phyloP scores from a whole-genome alignment of 2,113 vertebrate species.

The Scomber japonicus region DNA sequence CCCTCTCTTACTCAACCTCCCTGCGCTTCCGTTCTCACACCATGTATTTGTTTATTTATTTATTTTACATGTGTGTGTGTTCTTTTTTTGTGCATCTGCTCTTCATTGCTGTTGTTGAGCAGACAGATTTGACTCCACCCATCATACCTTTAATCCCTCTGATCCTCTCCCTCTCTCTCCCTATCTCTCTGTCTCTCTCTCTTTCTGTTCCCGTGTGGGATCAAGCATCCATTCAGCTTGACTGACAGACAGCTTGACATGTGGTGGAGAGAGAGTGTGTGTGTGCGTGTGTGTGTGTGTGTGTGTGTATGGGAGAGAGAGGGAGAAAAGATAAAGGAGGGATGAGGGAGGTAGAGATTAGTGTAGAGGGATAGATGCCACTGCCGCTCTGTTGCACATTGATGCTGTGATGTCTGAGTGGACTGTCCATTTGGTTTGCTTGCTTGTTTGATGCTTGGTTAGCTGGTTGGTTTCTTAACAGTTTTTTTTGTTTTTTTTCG shows the following conservation, averaged over 20 bases:
- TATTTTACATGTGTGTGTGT: slow-evolving; percentile 17
- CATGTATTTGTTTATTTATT: slow-evolving; percentile 1
- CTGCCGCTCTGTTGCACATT: slow-evolving; percentile 57
- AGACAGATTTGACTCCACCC: slow-evolving; percentile 91
- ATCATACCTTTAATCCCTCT: slow-evolving; percentile 93
- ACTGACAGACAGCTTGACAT: slow-evolving; percentile 75
- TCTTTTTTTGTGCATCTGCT: slow-evolving; percentile 55
- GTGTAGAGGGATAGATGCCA: slow-evolving; percentile 58
- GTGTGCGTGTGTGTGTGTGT: slow-evolving; percentile 1
- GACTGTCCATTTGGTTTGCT: slow-evolving; percentile 45
- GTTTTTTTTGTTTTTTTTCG: not conserved
- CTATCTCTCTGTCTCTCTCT: not conserved
- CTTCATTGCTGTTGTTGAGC: slow-evolving; percentile 86
- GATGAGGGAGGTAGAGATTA: slow-evolving; percentile 69
- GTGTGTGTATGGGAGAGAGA: slow-evolving; percentile 35
- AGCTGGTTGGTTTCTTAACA: not conserved
- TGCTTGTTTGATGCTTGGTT: slow-evolving; percentile 29
- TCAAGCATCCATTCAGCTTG: slow-evolving; percentile 73
- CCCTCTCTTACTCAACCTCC: slow-evolving; percentile 4
- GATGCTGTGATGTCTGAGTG: slow-evolving; percentile 24
- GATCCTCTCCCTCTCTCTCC: slow-evolving; percentile 80
- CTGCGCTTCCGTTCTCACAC: not conserved
- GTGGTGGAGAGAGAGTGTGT: slow-evolving; percentile 58
- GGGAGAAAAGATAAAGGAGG: slow-evolving; percentile 58
- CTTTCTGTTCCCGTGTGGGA: slow-evolving; percentile 71